Evolutionary conservation across 2,888 invertebrate genomes (phyloP).

Genomic region (Cybosia mesomella): DNA sequence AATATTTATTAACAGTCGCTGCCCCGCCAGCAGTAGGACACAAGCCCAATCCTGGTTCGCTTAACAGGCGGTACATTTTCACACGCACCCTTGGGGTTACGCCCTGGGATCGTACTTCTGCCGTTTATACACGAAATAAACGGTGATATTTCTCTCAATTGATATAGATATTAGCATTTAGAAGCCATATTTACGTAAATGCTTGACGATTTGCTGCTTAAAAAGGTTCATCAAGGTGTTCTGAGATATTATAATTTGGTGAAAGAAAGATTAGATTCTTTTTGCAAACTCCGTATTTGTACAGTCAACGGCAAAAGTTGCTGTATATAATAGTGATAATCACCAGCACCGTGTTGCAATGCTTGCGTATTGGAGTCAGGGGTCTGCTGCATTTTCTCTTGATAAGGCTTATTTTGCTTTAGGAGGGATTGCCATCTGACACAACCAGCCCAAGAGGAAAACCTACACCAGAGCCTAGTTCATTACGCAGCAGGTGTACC

Average conservation of each 20-base stretch:
- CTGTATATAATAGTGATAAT: no score
- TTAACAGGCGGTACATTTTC: slow-evolving; percentile 27
- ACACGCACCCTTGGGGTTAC: slow-evolving; percentile 36
- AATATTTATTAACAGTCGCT: neutral
- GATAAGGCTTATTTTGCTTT: no score
- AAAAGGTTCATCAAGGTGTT: slow-evolving; percentile 8
- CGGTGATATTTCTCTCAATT: slow-evolving; percentile 26
- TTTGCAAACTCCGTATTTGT: neutral
- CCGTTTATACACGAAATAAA: slow-evolving; percentile 31
- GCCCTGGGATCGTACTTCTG: slow-evolving; percentile 16
- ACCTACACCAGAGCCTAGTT: no score
- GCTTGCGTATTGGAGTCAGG: no score
- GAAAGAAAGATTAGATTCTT: neutral
- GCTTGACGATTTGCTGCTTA: neutral
- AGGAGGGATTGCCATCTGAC: no score
- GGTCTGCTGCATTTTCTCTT: no score
- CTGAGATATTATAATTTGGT: neutral
- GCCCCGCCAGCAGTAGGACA: neutral
- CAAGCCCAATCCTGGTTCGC: slow-evolving; percentile 21
- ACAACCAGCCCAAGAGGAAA: no score
- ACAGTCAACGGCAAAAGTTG: no score
- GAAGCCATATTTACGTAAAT: slow-evolving; percentile 9
- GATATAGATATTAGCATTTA: slow-evolving; percentile 6
- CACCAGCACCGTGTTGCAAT: no score
- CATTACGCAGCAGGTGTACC: no score